Evolutionary conservation across 2,888 invertebrate genomes (phyloP), one percentile per base, ranked within the genome.

Genomic region (Argyresthia goedartella): DNA sequence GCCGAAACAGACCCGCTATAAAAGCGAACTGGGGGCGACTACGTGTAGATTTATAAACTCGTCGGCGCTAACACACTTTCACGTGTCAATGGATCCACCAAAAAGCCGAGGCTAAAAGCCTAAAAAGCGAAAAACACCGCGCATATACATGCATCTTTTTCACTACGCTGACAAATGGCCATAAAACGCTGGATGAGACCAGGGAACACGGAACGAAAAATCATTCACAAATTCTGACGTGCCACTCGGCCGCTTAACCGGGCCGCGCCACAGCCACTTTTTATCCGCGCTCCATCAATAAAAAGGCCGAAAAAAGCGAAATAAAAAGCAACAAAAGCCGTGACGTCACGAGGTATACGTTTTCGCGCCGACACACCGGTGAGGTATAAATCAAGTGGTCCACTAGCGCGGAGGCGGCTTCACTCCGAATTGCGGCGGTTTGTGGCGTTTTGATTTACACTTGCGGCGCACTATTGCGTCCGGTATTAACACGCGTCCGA

Each of bases 211-310:
- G 67, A 62, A 73, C 74, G 77, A 72, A 79, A 80, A 84, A 84
- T 85, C 85, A 85, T 85, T 82, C 82, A 78, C 78, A 76, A 77
- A 80, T 78, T 77, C 75, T 81, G 82, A 82, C 76, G 77, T 71
- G 50, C 16, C 50, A 60, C 61, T 64, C 59, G 50, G 52, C 48
- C 73, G 74, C 73, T 74, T 73, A 73, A 76, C 71, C 67, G 25
- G 25, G 53, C 42, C 33, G 49, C 48, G 73, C 66, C 72, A 25
- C 66, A 66, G 68, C 71, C 76, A 75, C 76, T 77, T 79, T 82
- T 82, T 80, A 79, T 76, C 79, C 74, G 71, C 71, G 68, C 75
- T 73, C 80, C 82, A 81, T 84, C 82, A 81, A 84, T 84, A 82
- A 84, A 81, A 77, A 74, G 71, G 65, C 65, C 82, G 82, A 81